Percentiles rank a stretch among this genome's conserved stretches.
phyloP scores from a whole-genome alignment of 2,888 invertebrate species.

The Temnothorax unifasciatus region DNA sequence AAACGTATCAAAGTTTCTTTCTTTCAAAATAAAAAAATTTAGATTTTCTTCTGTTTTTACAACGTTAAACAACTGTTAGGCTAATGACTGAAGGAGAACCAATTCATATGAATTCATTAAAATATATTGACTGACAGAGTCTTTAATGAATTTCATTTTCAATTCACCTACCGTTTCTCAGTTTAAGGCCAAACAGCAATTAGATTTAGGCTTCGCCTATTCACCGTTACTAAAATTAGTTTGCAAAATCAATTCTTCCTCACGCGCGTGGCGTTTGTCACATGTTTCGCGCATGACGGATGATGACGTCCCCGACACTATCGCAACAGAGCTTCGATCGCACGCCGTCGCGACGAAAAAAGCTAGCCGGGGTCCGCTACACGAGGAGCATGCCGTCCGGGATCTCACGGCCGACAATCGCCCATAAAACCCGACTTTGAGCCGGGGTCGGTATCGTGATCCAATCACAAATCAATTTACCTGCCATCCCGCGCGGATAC shows the following conservation, averaged over 20 bases:
- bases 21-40: not conserved
- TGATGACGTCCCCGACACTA: slow-evolving; percentile 69
- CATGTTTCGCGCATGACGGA: slow-evolving; percentile 68
- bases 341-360: slow-evolving; percentile 69
- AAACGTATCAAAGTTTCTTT: not conserved
- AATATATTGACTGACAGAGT: not conserved
- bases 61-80: not conserved
- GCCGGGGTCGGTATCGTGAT: slow-evolving; percentile 67
- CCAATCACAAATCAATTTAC: slow-evolving; percentile 79
- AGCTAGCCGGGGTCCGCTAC: slow-evolving; percentile 60
- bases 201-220: not conserved
- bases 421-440: slow-evolving; percentile 71
- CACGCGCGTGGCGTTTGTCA: slow-evolving; percentile 56
- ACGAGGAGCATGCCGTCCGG: slow-evolving; percentile 64
- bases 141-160: not conserved
- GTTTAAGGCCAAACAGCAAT: not conserved
- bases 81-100: not conserved
- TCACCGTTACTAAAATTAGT: slow-evolving; percentile 8
- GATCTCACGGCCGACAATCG: slow-evolving; percentile 62
- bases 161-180: not conserved
- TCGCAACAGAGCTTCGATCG: slow-evolving; percentile 60
- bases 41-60: not conserved
- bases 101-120: not conserved
- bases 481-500: slow-evolving; percentile 69
- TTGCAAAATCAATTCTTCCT: slow-evolving; percentile 28